Conservation (phyloP, 1,140 invertebrate genomes). For the Stenopsyche tienmushanensis region DNA sequence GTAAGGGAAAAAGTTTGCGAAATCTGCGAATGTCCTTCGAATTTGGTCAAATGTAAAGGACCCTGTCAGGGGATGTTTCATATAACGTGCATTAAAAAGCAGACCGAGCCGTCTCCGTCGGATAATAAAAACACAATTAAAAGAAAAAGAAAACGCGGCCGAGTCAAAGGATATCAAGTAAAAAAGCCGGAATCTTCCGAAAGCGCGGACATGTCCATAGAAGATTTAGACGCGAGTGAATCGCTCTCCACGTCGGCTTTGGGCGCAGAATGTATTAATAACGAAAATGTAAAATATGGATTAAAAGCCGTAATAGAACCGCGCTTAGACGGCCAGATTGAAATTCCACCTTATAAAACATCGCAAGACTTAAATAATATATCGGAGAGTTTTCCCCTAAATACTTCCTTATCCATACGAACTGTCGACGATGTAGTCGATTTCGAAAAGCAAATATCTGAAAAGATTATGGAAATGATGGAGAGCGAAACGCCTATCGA, state of each 20-base stretch:
- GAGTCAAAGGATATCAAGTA: conserved; percentile 30
- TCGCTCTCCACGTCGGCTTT: not conserved
- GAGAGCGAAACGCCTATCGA: conserved; percentile 34
- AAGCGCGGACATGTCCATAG: conserved; percentile 37
- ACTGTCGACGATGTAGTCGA: conserved; percentile 44
- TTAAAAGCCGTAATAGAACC: conserved; percentile 23
- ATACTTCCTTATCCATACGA: no score
- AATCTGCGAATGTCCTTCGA: conserved; percentile 62
- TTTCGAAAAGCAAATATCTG: conserved; percentile 47
- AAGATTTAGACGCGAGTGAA: not conserved
- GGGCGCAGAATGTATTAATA: no score
- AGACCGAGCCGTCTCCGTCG: conserved; percentile 34
- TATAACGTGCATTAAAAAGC: conserved; percentile 51
- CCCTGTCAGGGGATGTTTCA: conserved; percentile 58
- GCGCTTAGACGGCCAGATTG: conserved; percentile 27
- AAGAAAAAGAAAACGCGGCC: conserved; percentile 49
- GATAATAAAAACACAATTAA: conserved; percentile 44
- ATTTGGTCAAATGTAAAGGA: conserved; percentile 66
- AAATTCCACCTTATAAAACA: conserved; percentile 26
- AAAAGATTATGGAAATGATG: conserved; percentile 48
- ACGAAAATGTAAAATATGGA: conserved; percentile 16
- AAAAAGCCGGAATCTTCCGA: conserved; percentile 41
- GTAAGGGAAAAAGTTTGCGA: conserved; percentile 65
- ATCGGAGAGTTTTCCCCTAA: not conserved
- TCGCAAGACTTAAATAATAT: not conserved